These are phyloP conservation scores for Lepidocyrtoides sp. DNA, from an alignment of 2,888 invertebrate genomes.

Conservation along the genomic window DNA sequence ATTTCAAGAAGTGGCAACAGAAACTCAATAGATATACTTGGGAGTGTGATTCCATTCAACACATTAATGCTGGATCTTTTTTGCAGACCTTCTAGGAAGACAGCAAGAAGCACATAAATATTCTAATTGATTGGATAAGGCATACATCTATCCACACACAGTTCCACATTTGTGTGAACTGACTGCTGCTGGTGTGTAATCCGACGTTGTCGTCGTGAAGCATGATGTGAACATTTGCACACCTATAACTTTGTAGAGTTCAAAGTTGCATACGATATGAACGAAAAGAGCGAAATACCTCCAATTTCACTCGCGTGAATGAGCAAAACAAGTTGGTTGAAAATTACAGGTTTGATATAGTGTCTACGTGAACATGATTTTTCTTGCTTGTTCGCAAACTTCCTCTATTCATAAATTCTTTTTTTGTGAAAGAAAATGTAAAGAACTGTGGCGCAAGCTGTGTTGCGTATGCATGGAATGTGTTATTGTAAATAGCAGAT, in stretches of 20 bases:
- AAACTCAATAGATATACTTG: neutral
- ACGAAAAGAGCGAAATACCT: neutral
- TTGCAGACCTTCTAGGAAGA: conserved; percentile 17
- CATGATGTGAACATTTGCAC: neutral
- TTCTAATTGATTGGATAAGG: conserved; percentile 48
- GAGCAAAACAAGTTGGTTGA: conserved; percentile 25
- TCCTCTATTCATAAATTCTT: neutral
- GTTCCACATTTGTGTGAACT: no score
- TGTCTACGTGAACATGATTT: conserved; percentile 5
- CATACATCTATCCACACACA: neutral
- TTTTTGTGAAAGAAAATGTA: neutral
- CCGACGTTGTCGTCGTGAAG: neutral
- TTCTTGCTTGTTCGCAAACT: neutral
- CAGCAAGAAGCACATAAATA: conserved; percentile 25
- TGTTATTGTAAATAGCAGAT: neutral
- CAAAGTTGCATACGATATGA: neutral
- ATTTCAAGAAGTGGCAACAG: neutral
- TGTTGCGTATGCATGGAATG: neutral
- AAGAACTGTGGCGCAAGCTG: neutral
- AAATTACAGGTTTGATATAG: conserved; percentile 23
- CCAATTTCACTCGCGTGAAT: neutral
- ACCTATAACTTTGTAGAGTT: neutral
- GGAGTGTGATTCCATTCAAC: no score
- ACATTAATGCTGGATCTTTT: neutral
- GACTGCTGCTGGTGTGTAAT: no score